A percentile compares a stretch with the other conserved stretches of the same genome.
These are phyloP conservation scores for Thripadectes ignobilis DNA, from an alignment of 2,797 vertebrate species.

Conservation along the genomic window DNA sequence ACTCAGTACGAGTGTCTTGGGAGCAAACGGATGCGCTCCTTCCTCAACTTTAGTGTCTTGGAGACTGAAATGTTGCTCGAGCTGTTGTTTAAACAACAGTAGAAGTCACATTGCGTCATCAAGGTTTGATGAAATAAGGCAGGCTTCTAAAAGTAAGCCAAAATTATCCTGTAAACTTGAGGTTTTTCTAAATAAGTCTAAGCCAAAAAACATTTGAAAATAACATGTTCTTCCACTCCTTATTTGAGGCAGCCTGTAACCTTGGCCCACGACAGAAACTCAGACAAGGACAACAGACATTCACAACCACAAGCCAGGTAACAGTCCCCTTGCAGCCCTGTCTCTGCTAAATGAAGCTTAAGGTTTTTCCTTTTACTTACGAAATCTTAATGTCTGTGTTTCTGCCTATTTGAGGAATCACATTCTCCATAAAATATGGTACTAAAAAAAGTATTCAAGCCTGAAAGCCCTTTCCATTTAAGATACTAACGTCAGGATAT, in stretches of 20 bases:
- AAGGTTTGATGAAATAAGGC: neutral
- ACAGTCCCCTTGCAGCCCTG: neutral
- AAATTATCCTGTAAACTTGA: neutral
- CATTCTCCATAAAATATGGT: neutral
- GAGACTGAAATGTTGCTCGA: neutral
- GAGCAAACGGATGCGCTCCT: neutral
- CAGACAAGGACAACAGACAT: neutral
- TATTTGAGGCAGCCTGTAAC: neutral
- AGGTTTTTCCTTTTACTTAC: neutral
- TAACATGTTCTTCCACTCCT: neutral
- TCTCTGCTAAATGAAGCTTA: neutral
- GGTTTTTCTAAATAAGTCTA: neutral
- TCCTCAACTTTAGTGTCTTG: neutral
- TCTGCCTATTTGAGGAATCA: neutral
- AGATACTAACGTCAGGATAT: neutral
- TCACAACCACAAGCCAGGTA: neutral
- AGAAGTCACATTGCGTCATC: neutral
- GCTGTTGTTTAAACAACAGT: neutral
- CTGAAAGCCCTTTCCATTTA: conserved; percentile 3
- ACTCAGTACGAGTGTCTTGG: neutral
- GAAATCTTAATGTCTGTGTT: neutral
- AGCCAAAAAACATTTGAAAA: neutral
- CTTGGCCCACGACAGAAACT: neutral
- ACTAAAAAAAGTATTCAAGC: neutral
- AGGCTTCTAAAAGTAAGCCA: neutral